Percentiles rank a stretch among this genome's conserved stretches.
Conservation (phyloP, 1,140 invertebrate genomes). For the Ptiloglossa arizonensis region DNA sequence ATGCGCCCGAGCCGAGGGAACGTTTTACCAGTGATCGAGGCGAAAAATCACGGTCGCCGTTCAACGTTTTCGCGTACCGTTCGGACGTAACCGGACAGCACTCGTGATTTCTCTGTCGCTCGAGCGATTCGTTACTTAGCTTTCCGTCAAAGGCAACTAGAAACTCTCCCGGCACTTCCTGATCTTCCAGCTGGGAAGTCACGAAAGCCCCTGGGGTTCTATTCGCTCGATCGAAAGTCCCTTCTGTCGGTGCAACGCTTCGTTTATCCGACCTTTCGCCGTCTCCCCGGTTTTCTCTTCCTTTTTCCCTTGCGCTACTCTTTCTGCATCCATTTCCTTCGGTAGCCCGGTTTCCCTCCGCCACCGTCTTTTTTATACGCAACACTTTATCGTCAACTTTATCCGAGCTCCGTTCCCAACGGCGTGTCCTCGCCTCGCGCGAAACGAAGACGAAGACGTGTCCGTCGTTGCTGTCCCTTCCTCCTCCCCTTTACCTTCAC, state of each 20-base stretch:
- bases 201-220: slow-evolving; percentile 41
- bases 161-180: slow-evolving; percentile 25
- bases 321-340: neutral
- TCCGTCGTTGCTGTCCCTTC: neutral
- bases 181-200: slow-evolving; percentile 56
- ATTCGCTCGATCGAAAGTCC: slow-evolving; percentile 39
- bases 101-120: slow-evolving; percentile 9
- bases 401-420: neutral
- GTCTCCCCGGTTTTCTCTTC: neutral
- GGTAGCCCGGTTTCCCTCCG: too few species aligned
- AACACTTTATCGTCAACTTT: slow-evolving; percentile 20
- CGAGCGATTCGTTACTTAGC: slow-evolving; percentile 51
- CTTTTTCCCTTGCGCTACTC: neutral
- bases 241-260: slow-evolving; percentile 23
- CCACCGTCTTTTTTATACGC: neutral
- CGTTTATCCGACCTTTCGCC: slow-evolving; percentile 49
- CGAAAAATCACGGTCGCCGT: neutral
- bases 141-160: slow-evolving; percentile 36
- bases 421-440: neutral
- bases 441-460: neutral
- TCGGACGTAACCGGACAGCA: neutral
- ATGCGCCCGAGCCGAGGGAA: neutral
- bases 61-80: neutral
- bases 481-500: too few species aligned
- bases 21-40: neutral